Conservation (phyloP, 1,140 invertebrate species). For the Diachasmimorpha longicaudata region DNA sequence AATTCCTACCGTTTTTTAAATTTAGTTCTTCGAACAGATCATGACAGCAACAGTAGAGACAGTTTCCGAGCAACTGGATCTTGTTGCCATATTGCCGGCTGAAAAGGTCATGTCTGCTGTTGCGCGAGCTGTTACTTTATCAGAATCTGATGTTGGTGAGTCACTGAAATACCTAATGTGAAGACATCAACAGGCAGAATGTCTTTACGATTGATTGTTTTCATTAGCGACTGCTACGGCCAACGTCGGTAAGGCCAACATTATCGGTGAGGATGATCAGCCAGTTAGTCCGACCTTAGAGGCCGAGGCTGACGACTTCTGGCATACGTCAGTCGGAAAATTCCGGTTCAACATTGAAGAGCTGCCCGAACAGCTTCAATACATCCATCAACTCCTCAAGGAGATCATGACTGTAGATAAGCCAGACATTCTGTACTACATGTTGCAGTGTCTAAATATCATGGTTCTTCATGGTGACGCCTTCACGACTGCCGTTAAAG, state of each 20-base stretch:
- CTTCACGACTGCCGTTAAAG: slow-evolving; percentile 83
- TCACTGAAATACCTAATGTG: slow-evolving; percentile 8
- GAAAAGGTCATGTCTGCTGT: slow-evolving; percentile 81
- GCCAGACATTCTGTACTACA: slow-evolving; percentile 92
- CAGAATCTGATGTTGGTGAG: slow-evolving; percentile 85
- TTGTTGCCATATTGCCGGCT: slow-evolving; percentile 81
- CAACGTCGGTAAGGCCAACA: slow-evolving; percentile 71
- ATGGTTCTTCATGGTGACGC: slow-evolving; percentile 94
- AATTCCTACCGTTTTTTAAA: slow-evolving; percentile 41
- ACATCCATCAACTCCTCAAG: slow-evolving; percentile 89
- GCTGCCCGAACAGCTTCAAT: slow-evolving; percentile 89
- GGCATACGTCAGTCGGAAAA: slow-evolving; percentile 91
- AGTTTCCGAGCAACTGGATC: slow-evolving; percentile 84
- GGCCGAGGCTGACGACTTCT: slow-evolving; percentile 81
- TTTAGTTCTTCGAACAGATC: slow-evolving; percentile 73
- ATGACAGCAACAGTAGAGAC: slow-evolving; percentile 94
- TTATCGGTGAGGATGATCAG: slow-evolving; percentile 75
- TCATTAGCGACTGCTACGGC: slow-evolving; percentile 66
- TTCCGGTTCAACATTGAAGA: slow-evolving; percentile 92
- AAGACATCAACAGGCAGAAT: not conserved
- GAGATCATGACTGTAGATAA: slow-evolving; percentile 85
- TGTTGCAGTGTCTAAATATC: slow-evolving; percentile 90
- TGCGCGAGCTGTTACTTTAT: slow-evolving; percentile 86
- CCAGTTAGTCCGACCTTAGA: slow-evolving; percentile 69
- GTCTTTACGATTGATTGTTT: slow-evolving; percentile 18